Conservation (phyloP, 2,888 invertebrate species). For the Charanyca ferruginea region DNA sequence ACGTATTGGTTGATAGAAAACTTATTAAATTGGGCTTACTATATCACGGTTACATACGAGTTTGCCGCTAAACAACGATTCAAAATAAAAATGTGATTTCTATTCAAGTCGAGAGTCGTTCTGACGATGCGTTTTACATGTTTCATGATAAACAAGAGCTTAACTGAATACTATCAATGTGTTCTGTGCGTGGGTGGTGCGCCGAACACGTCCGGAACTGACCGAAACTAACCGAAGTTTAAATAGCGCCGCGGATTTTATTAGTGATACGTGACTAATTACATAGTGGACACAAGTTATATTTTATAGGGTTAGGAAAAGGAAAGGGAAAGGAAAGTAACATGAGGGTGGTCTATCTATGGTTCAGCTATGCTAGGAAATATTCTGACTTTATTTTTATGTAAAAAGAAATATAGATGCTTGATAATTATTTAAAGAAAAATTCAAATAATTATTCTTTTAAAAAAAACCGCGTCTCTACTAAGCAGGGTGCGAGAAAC, state of each 20-base stretch:
- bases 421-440: too few species aligned
- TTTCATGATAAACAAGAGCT: slow-evolving; percentile 6
- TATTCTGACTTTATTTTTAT: too few species aligned
- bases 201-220: slow-evolving; percentile 36
- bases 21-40: too few species aligned
- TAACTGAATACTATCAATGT: slow-evolving; percentile 4
- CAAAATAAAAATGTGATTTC: too few species aligned
- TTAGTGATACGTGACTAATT: slow-evolving; percentile 46
- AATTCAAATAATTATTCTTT: too few species aligned
- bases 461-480: too few species aligned
- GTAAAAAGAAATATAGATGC: too few species aligned
- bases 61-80: too few species aligned
- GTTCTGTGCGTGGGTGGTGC: slow-evolving; percentile 14
- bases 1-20: too few species aligned
- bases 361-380: background rate
- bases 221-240: slow-evolving; percentile 36
- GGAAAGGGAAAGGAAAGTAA: too few species aligned
- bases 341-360: background rate
- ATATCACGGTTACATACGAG: too few species aligned
- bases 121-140: slow-evolving; percentile 3
- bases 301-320: slow-evolving; percentile 11
- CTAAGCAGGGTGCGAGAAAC: too few species aligned
- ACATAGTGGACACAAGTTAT: slow-evolving; percentile 9
- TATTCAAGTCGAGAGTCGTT: slow-evolving; percentile 26
- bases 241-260: slow-evolving; percentile 40